phyloP scores from a whole-genome alignment of 2,113 vertebrate genomes.

The Paramisgurnus dabryanus region DNA sequence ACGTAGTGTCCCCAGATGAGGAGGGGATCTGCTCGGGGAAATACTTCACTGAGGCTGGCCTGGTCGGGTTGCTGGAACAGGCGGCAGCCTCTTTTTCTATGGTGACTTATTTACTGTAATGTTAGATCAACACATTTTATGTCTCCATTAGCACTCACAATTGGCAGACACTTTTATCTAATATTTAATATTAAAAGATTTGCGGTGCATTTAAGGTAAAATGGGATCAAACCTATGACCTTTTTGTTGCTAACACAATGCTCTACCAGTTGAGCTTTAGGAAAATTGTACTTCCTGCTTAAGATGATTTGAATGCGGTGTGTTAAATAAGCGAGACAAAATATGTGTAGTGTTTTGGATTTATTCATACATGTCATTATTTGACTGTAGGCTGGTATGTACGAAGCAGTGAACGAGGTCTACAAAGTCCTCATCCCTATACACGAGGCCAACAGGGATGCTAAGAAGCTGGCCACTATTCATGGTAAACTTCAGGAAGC shows the following conservation, averaged over 20 bases:
- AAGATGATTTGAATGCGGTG: too few relatives aligned
- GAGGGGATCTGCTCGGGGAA: constrained; percentile 99
- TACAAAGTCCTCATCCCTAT: constrained; percentile 99
- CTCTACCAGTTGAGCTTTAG: too few relatives aligned
- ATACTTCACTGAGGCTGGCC: constrained; percentile 95
- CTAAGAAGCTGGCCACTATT: constrained; percentile 95
- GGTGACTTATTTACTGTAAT: constrained; percentile 71
- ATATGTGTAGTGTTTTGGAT: too few relatives aligned
- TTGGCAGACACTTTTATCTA: too few relatives aligned
- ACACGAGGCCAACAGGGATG: constrained; percentile 97
- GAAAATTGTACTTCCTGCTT: too few relatives aligned
- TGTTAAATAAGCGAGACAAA: too few relatives aligned
- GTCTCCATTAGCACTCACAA: too few relatives aligned
- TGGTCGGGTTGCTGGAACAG: constrained; percentile 96
- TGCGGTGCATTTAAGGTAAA: too few relatives aligned
- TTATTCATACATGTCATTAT: background rate
- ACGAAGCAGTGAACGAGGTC: constrained; percentile 97
- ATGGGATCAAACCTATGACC: too few relatives aligned
- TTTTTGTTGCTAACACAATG: too few relatives aligned
- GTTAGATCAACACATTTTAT: background rate
- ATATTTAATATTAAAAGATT: too few relatives aligned
- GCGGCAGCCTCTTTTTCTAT: constrained; percentile 96
- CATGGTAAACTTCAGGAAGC: constrained; percentile 99
- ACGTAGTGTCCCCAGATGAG: constrained; percentile 97
- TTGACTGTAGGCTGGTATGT: constrained; percentile 89